Conservation (phyloP, 2,797 vertebrate species). For the Poeciliopsis paucimaculata region DNA sequence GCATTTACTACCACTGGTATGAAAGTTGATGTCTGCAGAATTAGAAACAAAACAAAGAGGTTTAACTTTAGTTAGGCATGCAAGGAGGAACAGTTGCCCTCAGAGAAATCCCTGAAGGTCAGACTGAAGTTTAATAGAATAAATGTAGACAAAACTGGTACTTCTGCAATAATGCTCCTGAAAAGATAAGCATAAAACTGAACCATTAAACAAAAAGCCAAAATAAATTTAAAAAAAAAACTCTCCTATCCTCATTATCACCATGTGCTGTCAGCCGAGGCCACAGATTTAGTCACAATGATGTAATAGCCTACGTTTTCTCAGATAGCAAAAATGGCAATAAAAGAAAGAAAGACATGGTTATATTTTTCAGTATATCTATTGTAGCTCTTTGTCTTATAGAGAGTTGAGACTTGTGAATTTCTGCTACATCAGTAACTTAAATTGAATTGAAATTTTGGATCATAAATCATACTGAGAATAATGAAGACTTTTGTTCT, state of each 20-base stretch:
- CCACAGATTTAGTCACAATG: background rate
- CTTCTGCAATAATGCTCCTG: background rate
- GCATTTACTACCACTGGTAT: background rate
- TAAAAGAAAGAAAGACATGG: background rate
- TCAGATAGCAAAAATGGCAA: background rate
- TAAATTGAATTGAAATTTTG: background rate
- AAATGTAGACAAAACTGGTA: background rate
- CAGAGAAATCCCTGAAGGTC: background rate
- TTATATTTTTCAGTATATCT: background rate
- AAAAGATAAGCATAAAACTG: background rate
- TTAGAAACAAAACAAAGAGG: background rate
- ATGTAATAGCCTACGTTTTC: background rate
- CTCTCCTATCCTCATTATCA: background rate
- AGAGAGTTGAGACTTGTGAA: background rate
- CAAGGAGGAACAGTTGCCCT: background rate
- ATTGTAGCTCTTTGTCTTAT: background rate
- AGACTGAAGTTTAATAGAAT: background rate
- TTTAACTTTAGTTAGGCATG: background rate
- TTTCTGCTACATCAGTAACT: background rate
- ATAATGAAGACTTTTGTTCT: background rate
- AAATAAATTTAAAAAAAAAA: background rate
- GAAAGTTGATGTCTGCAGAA: background rate
- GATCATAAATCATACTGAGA: background rate
- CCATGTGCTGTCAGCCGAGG: background rate
- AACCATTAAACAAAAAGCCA: background rate